A percentile compares a stretch with the other conserved stretches of the same genome.
Evolutionary conservation across 2,113 vertebrate species (phyloP).

Genomic region (Triplophysa tibetana): DNA sequence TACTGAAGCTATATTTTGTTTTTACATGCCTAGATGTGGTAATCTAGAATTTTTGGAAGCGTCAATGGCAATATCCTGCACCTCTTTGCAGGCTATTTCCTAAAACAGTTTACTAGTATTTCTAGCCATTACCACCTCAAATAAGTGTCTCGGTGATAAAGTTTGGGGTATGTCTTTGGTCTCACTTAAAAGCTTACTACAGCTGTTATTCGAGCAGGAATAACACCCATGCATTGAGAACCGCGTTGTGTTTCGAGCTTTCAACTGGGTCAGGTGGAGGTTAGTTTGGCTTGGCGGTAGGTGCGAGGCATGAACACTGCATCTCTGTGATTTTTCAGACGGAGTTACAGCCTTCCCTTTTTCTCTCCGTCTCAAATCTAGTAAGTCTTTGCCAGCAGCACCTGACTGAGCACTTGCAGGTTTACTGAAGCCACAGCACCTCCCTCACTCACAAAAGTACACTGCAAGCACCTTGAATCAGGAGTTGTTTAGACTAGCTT

Average conservation of each 20-base stretch:
- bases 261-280: slow-evolving; percentile 71
- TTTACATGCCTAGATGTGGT: neutral
- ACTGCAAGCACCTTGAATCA: slow-evolving; percentile 2
- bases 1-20: neutral
- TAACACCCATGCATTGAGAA: slow-evolving; percentile 31
- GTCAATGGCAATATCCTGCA: neutral
- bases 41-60: neutral
- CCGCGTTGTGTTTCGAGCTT: slow-evolving; percentile 37
- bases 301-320: slow-evolving; percentile 63
- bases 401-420: slow-evolving; percentile 57
- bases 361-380: slow-evolving; percentile 37
- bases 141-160: neutral
- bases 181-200: slow-evolving; percentile 49
- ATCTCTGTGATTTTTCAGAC: slow-evolving; percentile 43
- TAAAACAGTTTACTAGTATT: neutral
- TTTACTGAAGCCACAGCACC: slow-evolving; percentile 45
- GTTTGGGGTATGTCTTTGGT: slow-evolving; percentile 36
- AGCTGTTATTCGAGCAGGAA: slow-evolving; percentile 15
- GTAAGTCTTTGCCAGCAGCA: slow-evolving; percentile 61
- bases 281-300: slow-evolving; percentile 73
- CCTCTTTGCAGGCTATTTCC: neutral
- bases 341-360: slow-evolving; percentile 12
- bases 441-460: slow-evolving; percentile 7
- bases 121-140: neutral
- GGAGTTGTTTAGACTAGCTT: neutral